A percentile compares a stretch with the other conserved stretches of the same genome.
These are phyloP conservation scores for Halichoeres trimaculatus DNA, from an alignment of 2,113 vertebrate species.

Conservation along the genomic window DNA sequence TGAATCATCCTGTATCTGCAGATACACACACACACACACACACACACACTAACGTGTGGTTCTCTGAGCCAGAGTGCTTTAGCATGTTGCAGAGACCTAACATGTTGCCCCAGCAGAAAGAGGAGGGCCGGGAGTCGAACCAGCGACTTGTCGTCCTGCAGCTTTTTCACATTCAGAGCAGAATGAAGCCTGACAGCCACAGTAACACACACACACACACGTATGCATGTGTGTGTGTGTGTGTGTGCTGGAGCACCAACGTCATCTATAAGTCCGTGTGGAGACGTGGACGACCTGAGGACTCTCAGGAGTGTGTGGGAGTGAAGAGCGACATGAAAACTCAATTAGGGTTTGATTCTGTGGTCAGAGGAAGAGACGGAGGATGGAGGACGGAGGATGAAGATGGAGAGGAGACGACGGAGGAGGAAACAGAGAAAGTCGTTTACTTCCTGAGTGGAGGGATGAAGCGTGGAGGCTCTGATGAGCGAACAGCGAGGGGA, in stretches of 20 bases:
- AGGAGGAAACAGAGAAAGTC: background rate
- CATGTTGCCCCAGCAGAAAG: slow-evolving; percentile 46
- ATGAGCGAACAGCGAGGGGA: background rate
- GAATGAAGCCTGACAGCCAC: background rate
- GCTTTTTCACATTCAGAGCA: background rate
- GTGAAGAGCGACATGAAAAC: slow-evolving; percentile 67
- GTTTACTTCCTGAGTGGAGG: background rate
- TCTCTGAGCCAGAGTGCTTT: slow-evolving; percentile 47
- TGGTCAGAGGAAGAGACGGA: slow-evolving; percentile 19
- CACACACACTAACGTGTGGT: background rate
- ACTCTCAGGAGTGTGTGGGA: slow-evolving; percentile 43
- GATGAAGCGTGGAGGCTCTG: background rate
- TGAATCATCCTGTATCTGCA: background rate
- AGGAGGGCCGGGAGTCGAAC: too few species aligned
- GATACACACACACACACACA: slow-evolving; percentile 2
- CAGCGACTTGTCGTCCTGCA: background rate
- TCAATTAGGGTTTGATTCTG: slow-evolving; percentile 69
- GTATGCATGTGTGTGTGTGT: background rate
- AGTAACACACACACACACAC: too few species aligned
- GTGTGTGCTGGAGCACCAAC: slow-evolving; percentile 1
- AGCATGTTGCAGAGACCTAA: slow-evolving; percentile 69
- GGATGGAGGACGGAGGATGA: background rate
- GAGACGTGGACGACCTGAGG: slow-evolving; percentile 20
- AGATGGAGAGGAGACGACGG: slow-evolving; percentile 12
- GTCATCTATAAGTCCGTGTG: slow-evolving; percentile 10